Conservation (phyloP, 2,113 vertebrate genomes). For the Paraplagusia blochii region DNA sequence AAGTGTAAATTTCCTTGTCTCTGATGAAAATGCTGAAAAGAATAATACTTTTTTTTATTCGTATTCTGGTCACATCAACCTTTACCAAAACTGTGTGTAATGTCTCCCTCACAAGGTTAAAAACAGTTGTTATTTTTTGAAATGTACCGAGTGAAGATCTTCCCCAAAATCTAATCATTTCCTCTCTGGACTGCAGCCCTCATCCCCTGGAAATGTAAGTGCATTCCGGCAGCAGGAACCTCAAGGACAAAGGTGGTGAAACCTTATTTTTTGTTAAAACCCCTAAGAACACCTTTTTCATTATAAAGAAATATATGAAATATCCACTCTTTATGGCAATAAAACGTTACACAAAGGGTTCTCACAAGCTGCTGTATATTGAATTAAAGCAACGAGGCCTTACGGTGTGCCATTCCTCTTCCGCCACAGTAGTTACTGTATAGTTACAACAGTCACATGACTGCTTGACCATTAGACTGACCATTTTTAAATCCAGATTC, state of each 20-base stretch:
- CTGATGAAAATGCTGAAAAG: too few species aligned
- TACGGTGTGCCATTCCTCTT: constrained; percentile 14
- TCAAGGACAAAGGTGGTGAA: too few species aligned
- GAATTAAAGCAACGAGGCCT: constrained; percentile 18
- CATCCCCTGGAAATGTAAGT: too few species aligned
- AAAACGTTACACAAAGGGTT: not conserved
- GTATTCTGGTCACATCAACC: too few species aligned
- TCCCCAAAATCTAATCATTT: not conserved
- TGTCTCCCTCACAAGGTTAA: too few species aligned
- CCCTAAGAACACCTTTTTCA: not conserved
- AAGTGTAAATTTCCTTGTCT: too few species aligned
- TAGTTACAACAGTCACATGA: constrained; percentile 18
- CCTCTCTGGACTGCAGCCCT: too few species aligned
- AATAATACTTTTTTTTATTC: too few species aligned
- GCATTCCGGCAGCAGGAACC: too few species aligned
- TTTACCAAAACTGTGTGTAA: too few species aligned
- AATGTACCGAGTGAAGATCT: not conserved
- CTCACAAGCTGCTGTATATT: constrained; percentile 21
- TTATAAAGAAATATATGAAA: not conserved
- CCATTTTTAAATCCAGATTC: constrained; percentile 8
- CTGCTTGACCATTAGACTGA: not conserved
- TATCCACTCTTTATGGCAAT: constrained; percentile 9
- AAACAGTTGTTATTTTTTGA: too few species aligned
- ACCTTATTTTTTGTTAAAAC: not conserved
- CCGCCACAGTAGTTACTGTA: constrained; percentile 19